Conservation (phyloP, 2,888 invertebrate genomes). For the Iselma pallidipennis region DNA sequence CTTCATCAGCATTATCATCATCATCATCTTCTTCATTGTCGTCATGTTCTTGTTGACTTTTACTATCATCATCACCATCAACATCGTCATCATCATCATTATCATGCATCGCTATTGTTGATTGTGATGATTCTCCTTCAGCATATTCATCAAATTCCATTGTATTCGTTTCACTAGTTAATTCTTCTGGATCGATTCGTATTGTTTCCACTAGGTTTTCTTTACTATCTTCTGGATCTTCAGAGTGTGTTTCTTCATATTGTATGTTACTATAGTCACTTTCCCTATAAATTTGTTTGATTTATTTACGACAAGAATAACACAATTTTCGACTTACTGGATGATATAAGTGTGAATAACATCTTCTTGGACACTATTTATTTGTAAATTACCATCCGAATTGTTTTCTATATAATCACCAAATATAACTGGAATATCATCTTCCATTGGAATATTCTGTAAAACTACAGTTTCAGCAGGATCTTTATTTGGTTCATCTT, state of each 20-base stretch:
- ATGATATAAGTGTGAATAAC: conserved; percentile 31
- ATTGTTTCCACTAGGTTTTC: conserved; percentile 10
- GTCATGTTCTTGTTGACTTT: conserved; percentile 1
- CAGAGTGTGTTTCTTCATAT: conserved; percentile 19
- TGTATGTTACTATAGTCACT: conserved; percentile 12
- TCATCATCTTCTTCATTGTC: conserved; percentile 9
- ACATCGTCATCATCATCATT: conserved; percentile 7
- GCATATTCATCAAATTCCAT: conserved; percentile 13
- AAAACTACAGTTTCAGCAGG: conserved; percentile 36
- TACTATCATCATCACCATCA: conserved; percentile 9
- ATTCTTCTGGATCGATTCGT: neutral
- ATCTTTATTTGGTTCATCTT: conserved; percentile 11
- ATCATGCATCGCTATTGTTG: conserved; percentile 4
- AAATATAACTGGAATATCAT: conserved; percentile 34
- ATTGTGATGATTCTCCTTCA: neutral
- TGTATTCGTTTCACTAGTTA: conserved; percentile 2
- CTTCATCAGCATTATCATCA: conserved; percentile 24
- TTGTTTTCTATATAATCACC: conserved; percentile 35
- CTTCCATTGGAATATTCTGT: conserved; percentile 34
- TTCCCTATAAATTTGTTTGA: conserved; percentile 4
- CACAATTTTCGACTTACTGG: conserved; percentile 32
- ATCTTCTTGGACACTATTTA: conserved; percentile 35
- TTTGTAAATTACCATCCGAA: conserved; percentile 42
- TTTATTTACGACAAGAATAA: neutral
- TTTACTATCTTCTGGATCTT: conserved; percentile 18